phyloP scores from a whole-genome alignment of 2,113 vertebrate species.

The Azemiops feae region DNA sequence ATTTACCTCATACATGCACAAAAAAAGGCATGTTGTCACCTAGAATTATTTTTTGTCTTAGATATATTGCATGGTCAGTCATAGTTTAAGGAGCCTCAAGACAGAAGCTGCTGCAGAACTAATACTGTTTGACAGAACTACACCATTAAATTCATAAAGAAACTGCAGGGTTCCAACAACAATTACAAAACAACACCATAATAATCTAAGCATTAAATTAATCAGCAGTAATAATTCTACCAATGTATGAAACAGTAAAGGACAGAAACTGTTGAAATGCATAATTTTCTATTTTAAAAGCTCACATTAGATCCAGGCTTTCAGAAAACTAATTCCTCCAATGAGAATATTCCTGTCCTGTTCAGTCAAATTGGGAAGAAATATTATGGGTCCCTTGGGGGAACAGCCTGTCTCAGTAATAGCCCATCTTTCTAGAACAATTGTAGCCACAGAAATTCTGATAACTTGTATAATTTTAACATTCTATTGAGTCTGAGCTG shows the following conservation, averaged over 20 bases:
- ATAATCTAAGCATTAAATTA: slow-evolving; percentile 33
- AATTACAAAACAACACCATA: slow-evolving; percentile 44
- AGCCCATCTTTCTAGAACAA: background rate
- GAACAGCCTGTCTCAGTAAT: background rate
- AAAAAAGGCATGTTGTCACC: slow-evolving; percentile 71
- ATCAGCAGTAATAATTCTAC: background rate
- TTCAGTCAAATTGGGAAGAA: background rate
- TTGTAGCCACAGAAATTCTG: background rate
- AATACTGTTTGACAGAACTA: slow-evolving; percentile 67
- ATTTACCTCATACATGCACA: slow-evolving; percentile 58
- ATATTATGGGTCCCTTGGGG: background rate
- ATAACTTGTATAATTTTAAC: background rate
- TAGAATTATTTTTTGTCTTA: slow-evolving; percentile 69
- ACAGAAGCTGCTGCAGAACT: slow-evolving; percentile 58
- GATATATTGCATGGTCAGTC: slow-evolving; percentile 65
- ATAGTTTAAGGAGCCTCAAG: slow-evolving; percentile 64
- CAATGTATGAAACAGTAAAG: background rate
- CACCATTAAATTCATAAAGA: slow-evolving; percentile 58
- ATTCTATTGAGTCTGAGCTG: background rate
- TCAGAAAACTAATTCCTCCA: background rate
- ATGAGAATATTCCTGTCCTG: background rate
- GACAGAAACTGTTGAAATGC: background rate
- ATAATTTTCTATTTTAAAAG: background rate
- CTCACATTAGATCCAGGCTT: background rate
- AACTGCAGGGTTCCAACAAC: slow-evolving; percentile 26